Evolutionary conservation across 2,797 vertebrate species (phyloP).

Genomic region (Tinamus major): DNA sequence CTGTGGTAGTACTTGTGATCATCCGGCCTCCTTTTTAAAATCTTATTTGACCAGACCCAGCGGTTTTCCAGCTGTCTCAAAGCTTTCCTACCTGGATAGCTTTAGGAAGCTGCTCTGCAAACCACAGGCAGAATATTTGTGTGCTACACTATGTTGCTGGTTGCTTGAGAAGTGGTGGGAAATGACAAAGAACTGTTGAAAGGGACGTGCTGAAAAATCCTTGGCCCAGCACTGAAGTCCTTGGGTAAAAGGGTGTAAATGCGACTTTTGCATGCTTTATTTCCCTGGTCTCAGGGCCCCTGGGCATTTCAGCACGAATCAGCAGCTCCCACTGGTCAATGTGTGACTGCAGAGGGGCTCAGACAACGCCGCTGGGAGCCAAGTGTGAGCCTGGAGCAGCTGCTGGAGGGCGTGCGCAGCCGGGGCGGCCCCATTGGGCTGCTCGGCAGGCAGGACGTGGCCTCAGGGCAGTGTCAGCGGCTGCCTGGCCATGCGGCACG

Average conservation of each 20-base stretch:
- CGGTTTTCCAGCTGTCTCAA: not conserved
- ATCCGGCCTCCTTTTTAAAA: not conserved
- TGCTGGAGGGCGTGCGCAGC: not conserved
- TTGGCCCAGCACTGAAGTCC: accelerated
- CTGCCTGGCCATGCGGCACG: too few species aligned
- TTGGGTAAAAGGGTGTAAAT: not conserved
- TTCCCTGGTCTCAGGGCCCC: not conserved
- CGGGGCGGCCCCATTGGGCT: accelerated
- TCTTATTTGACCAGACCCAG: not conserved
- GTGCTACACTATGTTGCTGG: not conserved
- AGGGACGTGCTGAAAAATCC: not conserved
- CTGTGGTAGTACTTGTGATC: not conserved
- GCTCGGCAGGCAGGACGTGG: not conserved
- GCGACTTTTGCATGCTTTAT: not conserved
- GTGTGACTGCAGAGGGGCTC: not conserved
- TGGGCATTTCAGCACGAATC: not conserved
- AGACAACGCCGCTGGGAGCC: accelerated
- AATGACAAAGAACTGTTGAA: accelerated
- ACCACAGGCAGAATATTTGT: accelerated
- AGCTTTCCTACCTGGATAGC: not conserved
- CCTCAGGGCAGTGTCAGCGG: accelerated
- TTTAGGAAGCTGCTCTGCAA: not conserved
- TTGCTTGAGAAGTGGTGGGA: not conserved
- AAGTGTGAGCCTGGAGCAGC: not conserved
- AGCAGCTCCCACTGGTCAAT: not conserved